Base-by-base conservation (phyloP, 1,140 invertebrate genomes). In the Aphaenogaster rudis region DNA sequence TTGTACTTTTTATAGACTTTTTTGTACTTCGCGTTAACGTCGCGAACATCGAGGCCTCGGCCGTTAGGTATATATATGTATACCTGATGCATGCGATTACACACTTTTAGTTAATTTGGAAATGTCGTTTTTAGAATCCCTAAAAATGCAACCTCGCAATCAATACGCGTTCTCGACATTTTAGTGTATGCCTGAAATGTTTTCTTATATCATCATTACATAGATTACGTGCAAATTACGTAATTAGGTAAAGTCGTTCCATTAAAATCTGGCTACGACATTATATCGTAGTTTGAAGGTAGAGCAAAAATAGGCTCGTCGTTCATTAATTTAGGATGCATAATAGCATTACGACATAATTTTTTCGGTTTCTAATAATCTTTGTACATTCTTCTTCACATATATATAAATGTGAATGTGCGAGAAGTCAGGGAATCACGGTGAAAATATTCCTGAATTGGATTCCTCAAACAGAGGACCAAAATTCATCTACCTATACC, bases 361-460 rank as follows among this genome's bases (percentile, higher is more conserved):
- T 45, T 69, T 42, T 69, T n/a, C 67, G 85, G 52, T 87, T 57
- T 77, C 54, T 21, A 50, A 67, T 50, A 67, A 81, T 48, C 59
- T n/a, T 13, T 36, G 71, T 76, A 77, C 13, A 59, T 66, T 86
- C 45, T 78, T 66, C 54, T 72, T 15, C 5, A 52, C 15, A 5
- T 50, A 52, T 48, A 5, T 86, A 52, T 86, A 88, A 11, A 63
- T 85, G 54, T 8, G 13, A 21, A 11, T 21, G 36, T 45, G 28
- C 42, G 8, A 52, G 28, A 21, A n/a, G 15, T 39, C 21, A 50
- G 3, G 0, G 17, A 11, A 15, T 61, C 5, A 61, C 21, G 54
- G 8, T 17, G 28, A 77, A 77, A 77, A 28, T 76, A 76, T 21
- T 77, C 39, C 2, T 59, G 2, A 28, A 59, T 28, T 8, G 11